Conservation (phyloP, 2,888 invertebrate species). For the Chloromyia formosa region DNA sequence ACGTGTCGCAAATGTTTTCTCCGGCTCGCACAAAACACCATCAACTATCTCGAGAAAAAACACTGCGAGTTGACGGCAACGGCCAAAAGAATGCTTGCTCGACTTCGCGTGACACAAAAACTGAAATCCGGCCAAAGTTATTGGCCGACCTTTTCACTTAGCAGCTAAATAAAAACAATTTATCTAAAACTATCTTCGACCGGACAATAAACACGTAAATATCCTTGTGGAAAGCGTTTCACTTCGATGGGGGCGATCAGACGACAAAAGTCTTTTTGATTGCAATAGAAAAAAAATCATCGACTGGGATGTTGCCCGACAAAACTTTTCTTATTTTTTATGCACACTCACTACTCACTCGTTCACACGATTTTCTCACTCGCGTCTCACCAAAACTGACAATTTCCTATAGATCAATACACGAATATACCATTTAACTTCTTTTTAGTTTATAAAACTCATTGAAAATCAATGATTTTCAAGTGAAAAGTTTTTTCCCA, state of each 20-base stretch:
- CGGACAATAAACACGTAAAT: constrained; percentile 2
- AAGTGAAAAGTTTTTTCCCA: constrained; percentile 50
- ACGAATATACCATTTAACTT: constrained; percentile 11
- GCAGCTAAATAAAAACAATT: constrained; percentile 18
- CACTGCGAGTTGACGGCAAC: constrained; percentile 15
- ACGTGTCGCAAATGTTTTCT: constrained; percentile 20
- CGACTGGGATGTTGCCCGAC: constrained; percentile 7
- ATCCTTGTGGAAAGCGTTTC: constrained; percentile 11
- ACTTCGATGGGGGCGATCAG: constrained; percentile 26
- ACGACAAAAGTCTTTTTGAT: constrained; percentile 21
- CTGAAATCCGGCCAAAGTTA: neutral
- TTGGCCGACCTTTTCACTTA: constrained; percentile 13
- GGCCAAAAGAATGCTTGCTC: neutral
- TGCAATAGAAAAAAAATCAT: constrained; percentile 21
- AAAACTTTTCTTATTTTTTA: constrained; percentile 35
- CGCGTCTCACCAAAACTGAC: constrained; percentile 26
- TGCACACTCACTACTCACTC: constrained; percentile 34
- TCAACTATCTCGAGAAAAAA: neutral
- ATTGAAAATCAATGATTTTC: constrained; percentile 37
- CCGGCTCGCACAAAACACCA: constrained; percentile 5
- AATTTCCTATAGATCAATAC: constrained; percentile 12
- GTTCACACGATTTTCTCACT: constrained; percentile 27
- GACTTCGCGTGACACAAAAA: constrained; percentile 23
- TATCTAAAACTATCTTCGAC: neutral
- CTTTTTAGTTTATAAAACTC: constrained; percentile 42